phyloP scores from a whole-genome alignment of 2,888 invertebrate genomes.

The Adineta ricciae region DNA sequence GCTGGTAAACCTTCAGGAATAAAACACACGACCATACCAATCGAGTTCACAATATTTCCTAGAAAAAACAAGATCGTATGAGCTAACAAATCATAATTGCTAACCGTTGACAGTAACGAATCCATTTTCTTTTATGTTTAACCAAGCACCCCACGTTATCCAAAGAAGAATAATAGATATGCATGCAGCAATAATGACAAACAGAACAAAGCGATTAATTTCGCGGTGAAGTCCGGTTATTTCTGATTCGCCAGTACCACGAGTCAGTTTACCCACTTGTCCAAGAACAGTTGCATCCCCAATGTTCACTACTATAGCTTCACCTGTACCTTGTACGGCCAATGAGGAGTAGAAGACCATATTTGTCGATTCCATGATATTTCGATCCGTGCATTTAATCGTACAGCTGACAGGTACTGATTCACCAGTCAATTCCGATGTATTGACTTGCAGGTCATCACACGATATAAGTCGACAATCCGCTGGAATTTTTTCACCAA shows the following conservation, averaged over 20 bases:
- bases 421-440: constrained; percentile 10
- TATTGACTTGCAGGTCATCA: constrained; percentile 11
- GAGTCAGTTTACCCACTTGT: constrained; percentile 7
- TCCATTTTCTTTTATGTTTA: constrained; percentile 20
- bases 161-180: background rate
- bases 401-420: constrained; percentile 14
- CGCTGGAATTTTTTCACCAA: background rate
- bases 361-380: constrained; percentile 24
- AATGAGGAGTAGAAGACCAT: background rate
- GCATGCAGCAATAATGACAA: constrained; percentile 2
- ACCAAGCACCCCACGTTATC: constrained; percentile 20
- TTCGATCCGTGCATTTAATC: constrained; percentile 19
- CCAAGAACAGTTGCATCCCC: constrained; percentile 25
- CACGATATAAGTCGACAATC: background rate
- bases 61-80: background rate
- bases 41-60: constrained; percentile 22
- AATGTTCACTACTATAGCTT: constrained; percentile 22
- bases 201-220: constrained; percentile 22
- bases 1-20: constrained; percentile 29
- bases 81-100: background rate
- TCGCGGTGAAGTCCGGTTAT: constrained; percentile 26
- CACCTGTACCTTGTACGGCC: constrained; percentile 18
- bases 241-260: background rate
- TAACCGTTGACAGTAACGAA: no score
- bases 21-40: constrained; percentile 23